phyloP scores from a whole-genome alignment of 2,797 vertebrate species.

The Decapterus maruadsi region DNA sequence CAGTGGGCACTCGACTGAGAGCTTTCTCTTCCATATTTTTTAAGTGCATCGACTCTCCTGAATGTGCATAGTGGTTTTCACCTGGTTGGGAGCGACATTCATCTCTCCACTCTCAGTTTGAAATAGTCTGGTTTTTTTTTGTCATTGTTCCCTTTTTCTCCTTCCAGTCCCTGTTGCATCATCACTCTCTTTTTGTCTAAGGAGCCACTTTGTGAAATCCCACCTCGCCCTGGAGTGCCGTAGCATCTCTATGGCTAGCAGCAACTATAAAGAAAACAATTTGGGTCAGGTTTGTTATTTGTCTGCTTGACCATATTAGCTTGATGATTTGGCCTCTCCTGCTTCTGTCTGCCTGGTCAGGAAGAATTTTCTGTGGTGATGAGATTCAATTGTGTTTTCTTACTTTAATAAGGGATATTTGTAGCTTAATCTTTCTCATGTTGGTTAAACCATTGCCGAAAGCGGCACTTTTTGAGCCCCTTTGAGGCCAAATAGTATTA shows the following conservation, averaged over 20 bases:
- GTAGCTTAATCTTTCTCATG: no score
- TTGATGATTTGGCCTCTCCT: no score
- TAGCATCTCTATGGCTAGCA: conserved; percentile 1
- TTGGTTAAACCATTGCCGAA: no score
- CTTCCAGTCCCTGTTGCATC: conserved; percentile 27
- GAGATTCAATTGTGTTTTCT: conserved; percentile 3
- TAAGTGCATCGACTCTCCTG: conserved; percentile 29
- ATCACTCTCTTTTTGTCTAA: conserved; percentile 20
- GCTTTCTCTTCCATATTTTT: conserved; percentile 43
- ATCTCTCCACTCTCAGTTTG: conserved; percentile 8
- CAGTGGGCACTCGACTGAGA: conserved; percentile 31
- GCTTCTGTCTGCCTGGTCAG: no score
- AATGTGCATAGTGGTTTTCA: conserved; percentile 31
- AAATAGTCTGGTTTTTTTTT: conserved; percentile 29
- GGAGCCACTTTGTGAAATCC: conserved; percentile 41
- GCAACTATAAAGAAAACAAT: conserved; percentile 41
- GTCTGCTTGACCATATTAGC: conserved; percentile 6
- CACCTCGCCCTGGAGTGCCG: conserved; percentile 22
- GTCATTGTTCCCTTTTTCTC: conserved; percentile 17
- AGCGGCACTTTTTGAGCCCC: no score
- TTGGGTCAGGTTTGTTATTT: conserved; percentile 40
- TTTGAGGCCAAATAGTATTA: no score
- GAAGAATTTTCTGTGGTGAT: neutral
- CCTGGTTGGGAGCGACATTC: conserved; percentile 10
- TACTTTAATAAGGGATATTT: no score